Percentiles rank a stretch among this genome's conserved stretches.
Conservation (phyloP, 2,888 invertebrate species). For the Trachelus tabidus region DNA sequence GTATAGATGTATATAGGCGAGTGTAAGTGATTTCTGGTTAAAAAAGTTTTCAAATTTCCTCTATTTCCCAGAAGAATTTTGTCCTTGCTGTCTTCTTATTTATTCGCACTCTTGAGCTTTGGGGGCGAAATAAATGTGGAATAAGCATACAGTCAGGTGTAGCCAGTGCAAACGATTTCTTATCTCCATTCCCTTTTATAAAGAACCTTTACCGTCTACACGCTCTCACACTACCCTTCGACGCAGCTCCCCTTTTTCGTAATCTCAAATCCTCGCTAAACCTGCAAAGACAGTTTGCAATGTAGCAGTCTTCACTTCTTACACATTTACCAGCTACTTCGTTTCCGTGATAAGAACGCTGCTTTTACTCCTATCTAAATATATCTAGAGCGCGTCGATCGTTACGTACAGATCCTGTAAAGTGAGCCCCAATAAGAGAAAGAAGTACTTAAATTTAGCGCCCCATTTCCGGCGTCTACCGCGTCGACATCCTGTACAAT, state of each 20-base stretch:
- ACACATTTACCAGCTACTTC: not conserved
- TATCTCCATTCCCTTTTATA: not conserved
- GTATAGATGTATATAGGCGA: not conserved
- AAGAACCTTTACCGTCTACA: not conserved
- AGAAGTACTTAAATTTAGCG: not conserved
- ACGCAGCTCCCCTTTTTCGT: too few species aligned
- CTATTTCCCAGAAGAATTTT: not conserved
- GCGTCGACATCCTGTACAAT: too few species aligned
- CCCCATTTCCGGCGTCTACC: not conserved
- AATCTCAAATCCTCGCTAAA: too few species aligned
- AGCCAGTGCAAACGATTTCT: not conserved
- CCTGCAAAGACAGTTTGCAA: not conserved
- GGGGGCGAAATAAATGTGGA: not conserved
- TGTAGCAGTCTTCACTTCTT: not conserved
- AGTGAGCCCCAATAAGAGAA: not conserved
- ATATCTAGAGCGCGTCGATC: slow-evolving; percentile 6
- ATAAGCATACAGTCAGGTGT: not conserved
- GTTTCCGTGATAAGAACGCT: slow-evolving; percentile 15
- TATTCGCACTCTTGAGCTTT: not conserved
- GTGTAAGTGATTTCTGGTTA: not conserved
- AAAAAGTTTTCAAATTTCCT: not conserved
- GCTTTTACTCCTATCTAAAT: slow-evolving; percentile 12
- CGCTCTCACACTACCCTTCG: not conserved
- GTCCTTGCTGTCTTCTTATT: not conserved
- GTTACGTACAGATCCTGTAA: slow-evolving; percentile 1